Conservation (phyloP, 2,113 vertebrate genomes). For the Atlantisia rogersi region DNA sequence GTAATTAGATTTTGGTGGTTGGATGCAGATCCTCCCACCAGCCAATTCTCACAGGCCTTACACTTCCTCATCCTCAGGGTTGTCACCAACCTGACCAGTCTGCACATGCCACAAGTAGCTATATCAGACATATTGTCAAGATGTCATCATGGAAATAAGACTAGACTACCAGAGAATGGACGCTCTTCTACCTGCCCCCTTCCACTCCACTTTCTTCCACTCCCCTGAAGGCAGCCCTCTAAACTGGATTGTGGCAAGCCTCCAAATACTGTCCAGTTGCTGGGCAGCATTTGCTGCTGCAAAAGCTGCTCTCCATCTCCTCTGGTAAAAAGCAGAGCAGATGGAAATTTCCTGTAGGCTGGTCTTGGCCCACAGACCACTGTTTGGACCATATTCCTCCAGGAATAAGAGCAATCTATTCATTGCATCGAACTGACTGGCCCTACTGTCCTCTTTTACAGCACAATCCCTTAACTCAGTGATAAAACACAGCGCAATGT, state of each 20-base stretch:
- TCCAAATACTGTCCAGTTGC: not conserved
- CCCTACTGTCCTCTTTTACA: slow-evolving; percentile 10
- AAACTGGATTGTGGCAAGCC: not conserved
- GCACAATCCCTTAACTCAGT: not conserved
- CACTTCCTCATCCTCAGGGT: not conserved
- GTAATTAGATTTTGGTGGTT: not conserved
- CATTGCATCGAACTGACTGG: slow-evolving; percentile 2
- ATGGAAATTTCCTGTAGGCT: slow-evolving; percentile 30
- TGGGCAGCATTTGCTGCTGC: not conserved
- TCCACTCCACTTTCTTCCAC: not conserved
- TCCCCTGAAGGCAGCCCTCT: not conserved
- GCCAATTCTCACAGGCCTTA: not conserved
- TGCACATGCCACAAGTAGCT: not conserved
- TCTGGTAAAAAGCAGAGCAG: slow-evolving; percentile 9
- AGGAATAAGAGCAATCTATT: slow-evolving; percentile 19
- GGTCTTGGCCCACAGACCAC: slow-evolving; percentile 25
- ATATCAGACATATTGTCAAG: not conserved
- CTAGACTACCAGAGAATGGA: not conserved
- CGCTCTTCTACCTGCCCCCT: not conserved
- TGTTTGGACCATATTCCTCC: not conserved
- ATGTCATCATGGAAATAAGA: not conserved
- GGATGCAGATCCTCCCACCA: not conserved
- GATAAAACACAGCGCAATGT: not conserved
- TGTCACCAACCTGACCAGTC: not conserved
- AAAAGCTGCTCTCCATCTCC: not conserved